Evolutionary conservation across 2,797 vertebrate genomes (phyloP), one percentile per base, ranked within the genome.

Genomic region (Danio aesculapii): DNA sequence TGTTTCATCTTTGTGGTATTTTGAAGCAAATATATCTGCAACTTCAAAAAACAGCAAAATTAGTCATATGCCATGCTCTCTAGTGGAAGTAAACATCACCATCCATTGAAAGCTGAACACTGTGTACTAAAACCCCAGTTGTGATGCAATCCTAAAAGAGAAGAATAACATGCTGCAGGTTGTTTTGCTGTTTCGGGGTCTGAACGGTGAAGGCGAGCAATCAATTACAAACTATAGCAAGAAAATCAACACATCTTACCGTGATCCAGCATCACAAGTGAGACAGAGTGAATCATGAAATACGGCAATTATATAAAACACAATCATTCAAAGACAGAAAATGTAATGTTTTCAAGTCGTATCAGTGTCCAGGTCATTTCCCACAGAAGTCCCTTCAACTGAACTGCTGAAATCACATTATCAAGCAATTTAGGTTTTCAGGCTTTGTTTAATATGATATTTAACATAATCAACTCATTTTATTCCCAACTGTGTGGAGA

Each of bases 141-240:
- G 72, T 39, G 72, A 47, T 16, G 19, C 6, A 39, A 49, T 74
- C 4, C 55, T 50, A 39, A n/a, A 50, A 16, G 11, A 17, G 14
- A 47, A 7, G 21, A 59, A 59, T 57, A 19, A 67, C 12, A 8
- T 47, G 14, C 12, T 5, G 39, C 6, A 10, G 71, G 55, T 43
- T 44, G 17, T 53, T 66, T 76, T 44, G 17, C n/a, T 1, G 16
- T 57, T 46, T 46, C 50, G 12, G 17, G 13, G 50, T 4, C 50
- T n/a, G 17, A 30, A 12, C 2, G 3, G 9, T 76, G 62, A 50
- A 67, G 17, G 17, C 47, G 44, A 62, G 3, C 30, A 53, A 44
- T 53, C n/a, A 14, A 46, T 41, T 44, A 46, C 63, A 47, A 68
- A 77, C 63, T 39, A 58, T 8, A 77, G 5, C 12, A 57, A 52